These are phyloP conservation scores for Frieseomelitta varia DNA, from an alignment of 1,140 invertebrate genomes.

Conservation along the genomic window DNA sequence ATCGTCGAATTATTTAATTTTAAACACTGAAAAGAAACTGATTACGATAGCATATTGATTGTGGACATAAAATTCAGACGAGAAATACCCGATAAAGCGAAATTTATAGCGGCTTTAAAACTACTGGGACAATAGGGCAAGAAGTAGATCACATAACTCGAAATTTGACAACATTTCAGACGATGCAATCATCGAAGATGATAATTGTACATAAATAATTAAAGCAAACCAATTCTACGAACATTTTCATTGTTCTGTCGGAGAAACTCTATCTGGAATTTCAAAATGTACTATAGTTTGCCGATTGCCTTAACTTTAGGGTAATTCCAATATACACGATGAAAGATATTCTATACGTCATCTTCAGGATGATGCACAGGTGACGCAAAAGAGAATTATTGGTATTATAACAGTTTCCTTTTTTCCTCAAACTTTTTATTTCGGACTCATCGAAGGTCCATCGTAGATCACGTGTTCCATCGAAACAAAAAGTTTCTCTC, in stretches of 20 bases:
- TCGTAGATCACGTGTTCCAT: neutral
- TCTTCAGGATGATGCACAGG: neutral
- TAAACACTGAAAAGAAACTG: neutral
- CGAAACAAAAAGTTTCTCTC: neutral
- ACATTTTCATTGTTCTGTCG: slow-evolving; percentile 13
- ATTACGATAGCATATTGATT: neutral
- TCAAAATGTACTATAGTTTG: neutral
- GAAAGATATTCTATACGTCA: neutral
- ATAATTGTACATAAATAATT: slow-evolving; percentile 32
- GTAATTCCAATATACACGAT: neutral
- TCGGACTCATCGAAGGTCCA: neutral
- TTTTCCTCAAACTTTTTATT: neutral
- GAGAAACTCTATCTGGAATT: slow-evolving; percentile 4
- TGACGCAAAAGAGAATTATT: neutral
- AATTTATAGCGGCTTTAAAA: neutral
- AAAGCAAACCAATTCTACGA: neutral
- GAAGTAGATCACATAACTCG: neutral
- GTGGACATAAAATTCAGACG: neutral
- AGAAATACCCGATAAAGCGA: neutral
- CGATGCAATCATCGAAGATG: slow-evolving; percentile 1
- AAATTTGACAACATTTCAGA: slow-evolving; percentile 8
- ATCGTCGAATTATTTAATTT: no score
- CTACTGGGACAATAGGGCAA: neutral
- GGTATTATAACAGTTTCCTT: neutral
- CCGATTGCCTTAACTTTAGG: slow-evolving; percentile 18